Conservation (phyloP, 2,888 invertebrate species). For the Ceratothoa steindachneri region DNA sequence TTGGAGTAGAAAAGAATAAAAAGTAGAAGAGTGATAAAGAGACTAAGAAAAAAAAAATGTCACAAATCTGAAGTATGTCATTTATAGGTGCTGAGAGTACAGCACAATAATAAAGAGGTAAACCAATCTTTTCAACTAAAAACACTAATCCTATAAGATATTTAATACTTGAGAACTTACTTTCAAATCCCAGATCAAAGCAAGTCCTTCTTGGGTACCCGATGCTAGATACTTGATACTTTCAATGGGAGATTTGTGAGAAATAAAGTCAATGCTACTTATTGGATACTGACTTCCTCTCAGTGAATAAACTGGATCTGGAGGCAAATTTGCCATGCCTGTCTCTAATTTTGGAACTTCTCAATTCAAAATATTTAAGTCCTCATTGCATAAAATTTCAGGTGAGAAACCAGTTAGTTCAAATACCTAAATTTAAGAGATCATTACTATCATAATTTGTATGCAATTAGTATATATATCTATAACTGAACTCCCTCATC, state of each 20-base stretch:
- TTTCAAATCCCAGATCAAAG: slow-evolving; percentile 42
- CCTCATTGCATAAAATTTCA: background rate
- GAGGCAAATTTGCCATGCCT: slow-evolving; percentile 10
- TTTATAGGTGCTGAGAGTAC: no score
- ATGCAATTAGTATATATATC: background rate
- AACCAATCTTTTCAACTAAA: background rate
- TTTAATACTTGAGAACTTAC: slow-evolving; percentile 20
- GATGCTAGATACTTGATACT: slow-evolving; percentile 26
- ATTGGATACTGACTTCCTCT: slow-evolving; percentile 24
- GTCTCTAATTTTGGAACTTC: background rate
- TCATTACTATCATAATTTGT: no score
- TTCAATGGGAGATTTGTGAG: slow-evolving; percentile 7
- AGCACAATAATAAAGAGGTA: background rate
- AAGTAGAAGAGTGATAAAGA: no score
- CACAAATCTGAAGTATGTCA: no score
- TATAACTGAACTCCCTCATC: slow-evolving; percentile 44
- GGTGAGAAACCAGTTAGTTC: no score
- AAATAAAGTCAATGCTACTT: slow-evolving; percentile 29
- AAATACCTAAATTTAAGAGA: no score
- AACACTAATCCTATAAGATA: background rate
- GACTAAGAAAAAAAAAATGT: no score
- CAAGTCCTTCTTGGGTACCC: slow-evolving; percentile 39
- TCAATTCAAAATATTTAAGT: no score
- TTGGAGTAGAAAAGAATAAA: no score
- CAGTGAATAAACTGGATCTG: slow-evolving; percentile 23